These are phyloP conservation scores for Patella ulyssiponensis DNA, from an alignment of 2,888 invertebrate genomes.

Conservation along the genomic window DNA sequence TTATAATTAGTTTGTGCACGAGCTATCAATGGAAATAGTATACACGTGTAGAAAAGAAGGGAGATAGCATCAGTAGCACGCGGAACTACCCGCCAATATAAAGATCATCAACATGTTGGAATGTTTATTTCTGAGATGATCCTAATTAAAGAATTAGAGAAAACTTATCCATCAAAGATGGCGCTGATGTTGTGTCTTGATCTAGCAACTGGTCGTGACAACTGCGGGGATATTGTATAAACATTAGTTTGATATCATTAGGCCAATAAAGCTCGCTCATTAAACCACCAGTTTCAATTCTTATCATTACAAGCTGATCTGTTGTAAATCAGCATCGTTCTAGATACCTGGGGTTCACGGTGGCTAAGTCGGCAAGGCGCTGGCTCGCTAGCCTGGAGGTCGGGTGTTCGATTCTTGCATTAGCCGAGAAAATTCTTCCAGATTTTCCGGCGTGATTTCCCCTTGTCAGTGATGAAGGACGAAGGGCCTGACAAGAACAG, in stretches of 20 bases:
- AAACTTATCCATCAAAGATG: conserved; percentile 1
- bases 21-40: not conserved
- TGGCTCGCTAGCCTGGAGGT: too few species aligned
- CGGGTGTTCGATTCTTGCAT: too few species aligned
- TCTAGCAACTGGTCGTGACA: conserved; percentile 6
- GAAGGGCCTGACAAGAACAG: too few species aligned
- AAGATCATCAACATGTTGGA: not conserved
- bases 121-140: not conserved
- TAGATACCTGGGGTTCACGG: too few species aligned
- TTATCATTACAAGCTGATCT: too few species aligned
- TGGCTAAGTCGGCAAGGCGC: too few species aligned
- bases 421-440: too few species aligned
- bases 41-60: not conserved
- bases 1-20: conserved; percentile 7
- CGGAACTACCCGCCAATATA: not conserved
- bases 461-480: too few species aligned
- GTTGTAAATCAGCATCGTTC: too few species aligned
- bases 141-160: conserved; percentile 1
- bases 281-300: not conserved
- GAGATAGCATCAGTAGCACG: not conserved
- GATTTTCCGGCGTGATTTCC: too few species aligned
- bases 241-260: not conserved
- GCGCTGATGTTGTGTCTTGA: not conserved
- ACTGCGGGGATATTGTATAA: not conserved
- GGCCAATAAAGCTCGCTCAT: not conserved